Conservation (phyloP, 2,888 invertebrate species). For the Tipula unca region DNA sequence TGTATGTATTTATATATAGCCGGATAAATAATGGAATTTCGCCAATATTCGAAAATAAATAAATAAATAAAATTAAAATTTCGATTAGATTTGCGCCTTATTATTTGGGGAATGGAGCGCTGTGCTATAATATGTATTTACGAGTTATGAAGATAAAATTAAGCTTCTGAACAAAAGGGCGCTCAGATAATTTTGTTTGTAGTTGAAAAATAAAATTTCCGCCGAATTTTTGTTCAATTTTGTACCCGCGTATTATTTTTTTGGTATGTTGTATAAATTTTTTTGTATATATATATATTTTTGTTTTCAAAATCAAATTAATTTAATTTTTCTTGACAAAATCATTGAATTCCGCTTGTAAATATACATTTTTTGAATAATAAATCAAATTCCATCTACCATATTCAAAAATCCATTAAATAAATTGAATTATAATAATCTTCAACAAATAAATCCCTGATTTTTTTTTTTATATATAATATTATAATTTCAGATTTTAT, state of each 20-base stretch:
- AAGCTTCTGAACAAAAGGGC: not conserved
- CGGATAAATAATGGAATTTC: not conserved
- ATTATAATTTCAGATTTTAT: not conserved
- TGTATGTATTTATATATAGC: too few species aligned
- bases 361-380: constrained; percentile 14
- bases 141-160: not conserved
- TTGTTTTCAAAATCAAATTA: not conserved
- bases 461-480: not conserved
- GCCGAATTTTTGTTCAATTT: not conserved
- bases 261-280: not conserved
- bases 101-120: not conserved
- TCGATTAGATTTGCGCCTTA: not conserved
- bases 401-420: constrained; percentile 14
- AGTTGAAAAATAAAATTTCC: not conserved
- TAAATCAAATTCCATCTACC: not conserved
- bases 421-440: constrained; percentile 14
- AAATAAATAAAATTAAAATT: not conserved
- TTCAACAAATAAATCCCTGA: constrained; percentile 8
- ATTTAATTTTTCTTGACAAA: not conserved
- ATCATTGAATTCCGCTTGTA: not conserved
- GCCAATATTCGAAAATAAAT: not conserved
- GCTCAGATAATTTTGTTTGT: not conserved
- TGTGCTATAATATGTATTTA: not conserved
- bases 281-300: not conserved
- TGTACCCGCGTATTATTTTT: not conserved